Percentiles rank a stretch among this genome's conserved stretches.
Conservation (phyloP, 2,797 vertebrate species). For the Chelon labrosus region DNA sequence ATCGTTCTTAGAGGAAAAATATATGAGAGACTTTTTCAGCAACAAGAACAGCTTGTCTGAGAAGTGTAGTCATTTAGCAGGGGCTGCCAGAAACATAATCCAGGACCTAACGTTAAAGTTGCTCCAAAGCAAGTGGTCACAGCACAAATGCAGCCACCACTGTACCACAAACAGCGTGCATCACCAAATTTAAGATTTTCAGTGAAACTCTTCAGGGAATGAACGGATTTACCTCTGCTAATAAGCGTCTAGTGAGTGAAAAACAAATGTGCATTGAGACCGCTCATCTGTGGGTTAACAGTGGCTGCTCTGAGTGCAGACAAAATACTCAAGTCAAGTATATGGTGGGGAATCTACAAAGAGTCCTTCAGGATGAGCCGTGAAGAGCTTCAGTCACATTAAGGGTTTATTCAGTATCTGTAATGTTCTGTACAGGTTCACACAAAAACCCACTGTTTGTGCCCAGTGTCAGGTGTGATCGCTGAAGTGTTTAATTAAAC, state of each 20-base stretch:
- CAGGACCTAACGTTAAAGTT: no score
- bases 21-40: not conserved
- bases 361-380: conserved; percentile 5
- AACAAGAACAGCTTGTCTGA: not conserved
- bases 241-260: not conserved
- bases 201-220: not conserved
- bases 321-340: not conserved
- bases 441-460: conserved; percentile 1
- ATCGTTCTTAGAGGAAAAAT: not conserved
- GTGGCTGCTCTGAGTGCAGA: not conserved
- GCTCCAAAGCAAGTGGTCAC: not conserved
- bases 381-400: conserved; percentile 1
- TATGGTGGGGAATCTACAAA: not conserved
- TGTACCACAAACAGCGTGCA: not conserved
- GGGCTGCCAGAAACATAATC: not conserved
- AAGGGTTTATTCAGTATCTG: not conserved
- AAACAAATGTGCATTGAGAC: not conserved
- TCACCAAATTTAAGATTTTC: not conserved
- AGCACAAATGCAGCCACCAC: no score
- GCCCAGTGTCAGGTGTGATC: not conserved
- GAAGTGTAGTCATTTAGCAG: not conserved
- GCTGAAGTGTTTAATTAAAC: not conserved
- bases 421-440: conserved; percentile 15
- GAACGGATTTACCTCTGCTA: not conserved
- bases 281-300: not conserved